Conservation (phyloP, 2,113 vertebrate species). For the Onychorhynchus coronatus region DNA sequence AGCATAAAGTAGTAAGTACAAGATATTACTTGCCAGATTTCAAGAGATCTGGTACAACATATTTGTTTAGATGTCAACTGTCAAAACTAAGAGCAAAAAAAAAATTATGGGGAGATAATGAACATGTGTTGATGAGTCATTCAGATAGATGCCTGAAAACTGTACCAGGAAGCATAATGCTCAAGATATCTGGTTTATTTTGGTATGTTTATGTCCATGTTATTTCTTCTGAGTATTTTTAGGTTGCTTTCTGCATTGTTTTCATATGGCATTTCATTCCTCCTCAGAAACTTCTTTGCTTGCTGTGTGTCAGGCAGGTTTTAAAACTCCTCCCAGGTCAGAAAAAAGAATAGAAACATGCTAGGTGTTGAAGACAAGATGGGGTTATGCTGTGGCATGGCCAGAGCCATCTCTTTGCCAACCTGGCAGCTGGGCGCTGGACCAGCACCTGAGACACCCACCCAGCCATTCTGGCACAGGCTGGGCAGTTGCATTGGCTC, state of each 20-base stretch:
- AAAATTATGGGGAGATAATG: neutral
- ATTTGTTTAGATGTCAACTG: constrained; percentile 1
- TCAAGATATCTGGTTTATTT: constrained; percentile 33
- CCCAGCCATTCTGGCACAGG: neutral
- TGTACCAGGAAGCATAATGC: neutral
- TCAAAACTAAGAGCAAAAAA: neutral
- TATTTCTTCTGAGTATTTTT: constrained; percentile 9
- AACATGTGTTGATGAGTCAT: neutral
- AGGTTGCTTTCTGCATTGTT: neutral
- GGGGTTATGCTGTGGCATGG: neutral
- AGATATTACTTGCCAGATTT: constrained; percentile 14
- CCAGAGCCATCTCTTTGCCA: neutral
- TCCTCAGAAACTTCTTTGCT: neutral
- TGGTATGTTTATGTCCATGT: neutral
- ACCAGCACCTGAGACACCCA: neutral
- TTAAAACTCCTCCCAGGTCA: constrained; percentile 40
- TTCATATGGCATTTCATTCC: neutral
- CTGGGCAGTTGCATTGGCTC: neutral
- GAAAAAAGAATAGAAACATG: constrained; percentile 13
- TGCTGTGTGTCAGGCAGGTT: neutral
- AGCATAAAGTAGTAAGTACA: neutral
- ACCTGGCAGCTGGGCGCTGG: neutral
- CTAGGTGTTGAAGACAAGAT: constrained; percentile 24
- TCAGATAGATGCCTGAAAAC: neutral
- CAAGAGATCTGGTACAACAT: neutral